Percentiles rank a stretch among this genome's conserved stretches.
Conservation (phyloP, 1,140 invertebrate species). For the Aphelenchoides fujianensis region DNA sequence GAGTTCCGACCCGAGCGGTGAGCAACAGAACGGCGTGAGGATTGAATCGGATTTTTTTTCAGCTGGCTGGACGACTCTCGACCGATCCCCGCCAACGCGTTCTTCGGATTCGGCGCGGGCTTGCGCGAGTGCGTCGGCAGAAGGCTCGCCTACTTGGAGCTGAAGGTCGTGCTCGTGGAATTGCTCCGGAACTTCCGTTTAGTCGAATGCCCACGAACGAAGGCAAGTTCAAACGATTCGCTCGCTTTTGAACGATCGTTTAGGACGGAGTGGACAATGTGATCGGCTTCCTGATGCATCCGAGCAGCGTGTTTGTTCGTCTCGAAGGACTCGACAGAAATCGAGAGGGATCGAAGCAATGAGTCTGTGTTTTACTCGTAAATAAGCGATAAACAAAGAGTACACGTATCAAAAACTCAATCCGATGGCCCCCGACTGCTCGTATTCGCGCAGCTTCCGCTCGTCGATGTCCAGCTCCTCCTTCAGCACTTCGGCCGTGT, state of each 20-base stretch:
- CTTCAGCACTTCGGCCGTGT: slow-evolving; percentile 75
- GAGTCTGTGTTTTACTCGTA: no score
- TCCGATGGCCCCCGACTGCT: no score
- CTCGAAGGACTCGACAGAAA: background rate
- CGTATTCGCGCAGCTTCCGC: no score
- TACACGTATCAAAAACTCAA: no score
- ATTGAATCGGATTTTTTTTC: background rate
- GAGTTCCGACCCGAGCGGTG: slow-evolving; percentile 43
- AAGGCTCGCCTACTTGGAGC: background rate
- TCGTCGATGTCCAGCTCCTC: slow-evolving; percentile 70
- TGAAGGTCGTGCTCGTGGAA: background rate
- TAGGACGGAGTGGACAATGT: background rate
- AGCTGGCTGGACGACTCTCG: background rate
- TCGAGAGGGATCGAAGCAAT: no score
- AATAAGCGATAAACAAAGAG: no score
- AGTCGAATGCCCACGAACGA: background rate
- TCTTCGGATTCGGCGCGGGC: background rate
- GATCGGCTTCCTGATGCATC: background rate
- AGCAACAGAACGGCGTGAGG: background rate
- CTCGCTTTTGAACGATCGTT: background rate
- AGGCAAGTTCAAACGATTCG: background rate
- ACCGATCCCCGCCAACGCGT: background rate
- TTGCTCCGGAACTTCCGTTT: background rate
- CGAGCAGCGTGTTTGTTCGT: background rate
- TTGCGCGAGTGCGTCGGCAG: background rate